Evolutionary conservation across 1,140 invertebrate species (phyloP), one percentile per base, ranked within the genome.

Genomic region (Drosophila navojoa): DNA sequence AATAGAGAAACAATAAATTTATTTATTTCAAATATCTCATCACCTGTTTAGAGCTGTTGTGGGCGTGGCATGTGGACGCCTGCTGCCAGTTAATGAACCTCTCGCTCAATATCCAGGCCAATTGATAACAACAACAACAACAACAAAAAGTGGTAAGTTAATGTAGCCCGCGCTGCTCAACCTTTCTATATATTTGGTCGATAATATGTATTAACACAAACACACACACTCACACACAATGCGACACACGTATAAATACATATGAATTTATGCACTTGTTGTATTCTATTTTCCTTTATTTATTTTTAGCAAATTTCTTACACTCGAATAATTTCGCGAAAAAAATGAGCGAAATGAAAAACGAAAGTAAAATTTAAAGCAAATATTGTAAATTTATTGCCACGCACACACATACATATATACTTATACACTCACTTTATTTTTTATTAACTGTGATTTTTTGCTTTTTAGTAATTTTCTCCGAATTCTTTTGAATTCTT

Each of bases 171-270:
- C 66, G 71, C 53, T 45, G 29, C 45, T 38, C 61, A 61, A 25
- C 64, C 45, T 70, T 10, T 38, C 35, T 71, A 69, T 76, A 61
- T 81, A 86, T 86, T 86, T 86, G 81, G 80, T 86, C 81, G 81
- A 86, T 86, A 86, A 78, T 66, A 77, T 75, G 47, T 68, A 86
- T 78, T 53, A 81, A 71, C 67, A 52, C 49, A 68, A 38, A 67
- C 52, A 25, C 40, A 62, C n/a, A 44, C 58, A 40, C 29, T 42
- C 59, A 64, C 47, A 61, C 58, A 74, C 44, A 32, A 0, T 29
- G 25, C 13, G 44, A 64, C 60, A 42, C 44, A 29, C 19, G 19
- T 45, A 11, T 63, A 55, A 63, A 44, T 44, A 69, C 29, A 29
- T 22, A 15, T 5, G 1, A 32, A 2, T 59, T 32, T 50, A 32